phyloP scores from a whole-genome alignment of 2,888 invertebrate species.

The Sicus ferrugineus region DNA sequence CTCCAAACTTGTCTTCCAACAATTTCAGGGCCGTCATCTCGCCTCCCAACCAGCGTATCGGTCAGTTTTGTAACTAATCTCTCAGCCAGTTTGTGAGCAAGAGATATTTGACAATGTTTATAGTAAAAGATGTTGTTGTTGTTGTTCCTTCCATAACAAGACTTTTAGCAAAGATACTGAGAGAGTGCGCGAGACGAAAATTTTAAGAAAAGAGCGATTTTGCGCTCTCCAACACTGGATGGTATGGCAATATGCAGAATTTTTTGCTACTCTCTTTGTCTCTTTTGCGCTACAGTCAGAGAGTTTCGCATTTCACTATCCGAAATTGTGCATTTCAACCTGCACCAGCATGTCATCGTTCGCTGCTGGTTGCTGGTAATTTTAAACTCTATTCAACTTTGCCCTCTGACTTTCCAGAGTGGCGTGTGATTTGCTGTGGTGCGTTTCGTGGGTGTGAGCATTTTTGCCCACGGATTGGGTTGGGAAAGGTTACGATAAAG shows the following conservation, averaged over 20 bases:
- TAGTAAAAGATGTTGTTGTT: no score
- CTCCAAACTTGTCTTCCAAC: no score
- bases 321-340: conserved; percentile 40
- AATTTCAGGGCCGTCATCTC: no score
- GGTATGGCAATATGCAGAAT: no score
- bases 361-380: conserved; percentile 13
- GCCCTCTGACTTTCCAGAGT: conserved; percentile 54
- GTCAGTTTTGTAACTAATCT: no score
- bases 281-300: conserved; percentile 41
- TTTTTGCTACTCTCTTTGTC: conserved; percentile 29
- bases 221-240: conserved; percentile 11
- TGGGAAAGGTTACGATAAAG: no score
- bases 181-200: conserved; percentile 23
- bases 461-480: no score
- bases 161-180: conserved; percentile 30
- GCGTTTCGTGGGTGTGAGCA: no score
- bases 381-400: conserved; percentile 57
- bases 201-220: conserved; percentile 26
- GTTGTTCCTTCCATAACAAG: conserved; percentile 18
- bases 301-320: conserved; percentile 42
- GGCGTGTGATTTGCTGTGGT: conserved; percentile 15
- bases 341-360: conserved; percentile 22
- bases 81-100: no score
- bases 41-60: no score
- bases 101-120: no score